These are phyloP conservation scores for Dascillus cervinus DNA, from an alignment of 2,888 invertebrate genomes.

Conservation along the genomic window DNA sequence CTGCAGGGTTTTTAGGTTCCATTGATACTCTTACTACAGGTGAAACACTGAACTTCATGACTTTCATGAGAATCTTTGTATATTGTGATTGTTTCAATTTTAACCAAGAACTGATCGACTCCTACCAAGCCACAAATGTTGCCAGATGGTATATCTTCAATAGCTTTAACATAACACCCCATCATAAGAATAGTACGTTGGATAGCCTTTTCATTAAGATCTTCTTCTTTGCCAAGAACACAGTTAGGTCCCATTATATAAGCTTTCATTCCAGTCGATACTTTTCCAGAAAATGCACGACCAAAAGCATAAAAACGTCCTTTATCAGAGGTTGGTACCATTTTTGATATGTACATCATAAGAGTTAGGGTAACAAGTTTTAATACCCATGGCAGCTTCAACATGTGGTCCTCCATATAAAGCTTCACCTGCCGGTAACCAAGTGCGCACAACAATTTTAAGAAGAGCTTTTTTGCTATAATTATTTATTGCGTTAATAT, in stretches of 20 bases:
- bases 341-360: conserved; percentile 99
- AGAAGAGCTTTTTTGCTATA: conserved; percentile 89
- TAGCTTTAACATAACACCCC: conserved; percentile 99
- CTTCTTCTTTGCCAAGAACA: conserved; percentile 96
- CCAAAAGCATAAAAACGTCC: conserved; percentile 99
- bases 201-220: conserved; percentile 97
- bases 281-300: conserved; percentile 97
- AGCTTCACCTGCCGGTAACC: conserved; percentile 99
- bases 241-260: conserved; percentile 99
- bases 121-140: conserved; percentile 99
- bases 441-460: conserved; percentile 97
- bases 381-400: conserved; percentile 76
- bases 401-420: conserved; percentile 73
- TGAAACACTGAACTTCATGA: conserved; percentile 99
- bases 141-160: conserved; percentile 98
- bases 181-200: conserved; percentile 99
- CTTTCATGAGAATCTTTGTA: conserved; percentile 98
- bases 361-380: conserved; percentile 92
- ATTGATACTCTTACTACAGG: conserved; percentile 99
- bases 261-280: conserved; percentile 81
- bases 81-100: conserved; percentile 98
- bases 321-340: conserved; percentile 99
- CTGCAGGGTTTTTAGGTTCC: conserved; percentile 98
- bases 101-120: conserved; percentile 98
- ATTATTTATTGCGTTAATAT: too few relatives aligned